Conservation (phyloP, 2,113 vertebrate species). For the Cephalopterus ornatus region DNA sequence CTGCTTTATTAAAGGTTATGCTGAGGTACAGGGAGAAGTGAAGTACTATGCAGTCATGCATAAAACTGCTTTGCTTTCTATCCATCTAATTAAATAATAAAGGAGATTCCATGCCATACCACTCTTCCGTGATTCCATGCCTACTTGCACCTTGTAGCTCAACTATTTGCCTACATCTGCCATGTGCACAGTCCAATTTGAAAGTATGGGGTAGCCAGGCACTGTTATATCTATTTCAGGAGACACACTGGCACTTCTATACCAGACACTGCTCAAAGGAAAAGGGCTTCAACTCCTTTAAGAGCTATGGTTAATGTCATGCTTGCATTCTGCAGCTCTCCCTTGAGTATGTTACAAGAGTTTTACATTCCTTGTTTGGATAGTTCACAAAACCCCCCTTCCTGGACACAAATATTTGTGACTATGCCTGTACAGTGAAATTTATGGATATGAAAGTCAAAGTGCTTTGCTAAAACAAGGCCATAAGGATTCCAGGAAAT, state of each 20-base stretch:
- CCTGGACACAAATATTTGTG: background rate
- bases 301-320: background rate
- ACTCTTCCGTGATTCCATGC: background rate
- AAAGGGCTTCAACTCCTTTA: background rate
- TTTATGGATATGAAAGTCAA: slow-evolving; percentile 13
- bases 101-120: background rate
- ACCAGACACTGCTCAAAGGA: background rate
- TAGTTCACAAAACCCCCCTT: background rate
- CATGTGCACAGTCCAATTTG: background rate
- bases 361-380: background rate
- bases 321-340: background rate
- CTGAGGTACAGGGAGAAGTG: background rate
- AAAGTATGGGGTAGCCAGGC: background rate
- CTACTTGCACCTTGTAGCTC: background rate
- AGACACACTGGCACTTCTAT: background rate
- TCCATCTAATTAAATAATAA: background rate
- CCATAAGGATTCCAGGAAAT: background rate
- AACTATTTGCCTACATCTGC: background rate
- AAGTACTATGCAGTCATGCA: background rate
- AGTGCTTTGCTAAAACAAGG: slow-evolving; percentile 7
- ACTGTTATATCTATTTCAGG: background rate
- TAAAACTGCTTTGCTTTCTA: background rate
- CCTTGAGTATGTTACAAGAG: background rate
- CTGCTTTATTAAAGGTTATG: background rate
- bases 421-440: background rate